A percentile compares a stretch with the other conserved stretches of the same genome.
Conservation (phyloP, 2,113 vertebrate genomes). For the Cacatua alba region DNA sequence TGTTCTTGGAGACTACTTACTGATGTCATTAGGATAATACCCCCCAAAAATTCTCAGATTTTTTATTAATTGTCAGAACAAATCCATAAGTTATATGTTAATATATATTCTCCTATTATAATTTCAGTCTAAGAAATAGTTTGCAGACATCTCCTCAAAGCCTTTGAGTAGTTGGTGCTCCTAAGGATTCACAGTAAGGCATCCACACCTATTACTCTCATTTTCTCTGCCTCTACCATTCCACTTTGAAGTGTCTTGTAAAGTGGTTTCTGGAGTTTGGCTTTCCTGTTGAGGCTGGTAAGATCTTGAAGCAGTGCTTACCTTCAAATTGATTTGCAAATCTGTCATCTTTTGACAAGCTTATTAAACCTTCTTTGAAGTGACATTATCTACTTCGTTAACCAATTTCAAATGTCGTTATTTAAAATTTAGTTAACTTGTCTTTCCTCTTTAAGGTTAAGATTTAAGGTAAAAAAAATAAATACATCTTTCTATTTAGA, state of each 20-base stretch:
- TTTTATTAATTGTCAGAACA: not conserved
- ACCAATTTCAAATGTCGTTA: not conserved
- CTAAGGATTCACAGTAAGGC: not conserved
- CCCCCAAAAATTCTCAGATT: not conserved
- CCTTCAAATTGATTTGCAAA: not conserved
- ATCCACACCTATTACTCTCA: not conserved
- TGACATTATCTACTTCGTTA: not conserved
- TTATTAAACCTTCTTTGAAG: slow-evolving; percentile 17
- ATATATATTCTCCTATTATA: not conserved
- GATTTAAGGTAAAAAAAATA: not conserved
- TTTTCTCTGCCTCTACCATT: not conserved
- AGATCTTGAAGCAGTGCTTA: not conserved
- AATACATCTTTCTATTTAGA: not conserved
- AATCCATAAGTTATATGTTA: not conserved
- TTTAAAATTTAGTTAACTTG: not conserved
- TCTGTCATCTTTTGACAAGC: not conserved
- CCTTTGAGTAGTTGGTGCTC: not conserved
- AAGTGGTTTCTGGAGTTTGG: not conserved
- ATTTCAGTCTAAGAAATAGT: not conserved
- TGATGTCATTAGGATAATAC: not conserved
- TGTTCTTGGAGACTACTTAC: not conserved
- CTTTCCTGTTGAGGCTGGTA: not conserved
- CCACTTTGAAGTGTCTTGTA: not conserved
- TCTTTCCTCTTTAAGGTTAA: not conserved
- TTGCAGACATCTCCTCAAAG: not conserved